These are phyloP conservation scores for Lamellibrachia satsuma DNA, from an alignment of 2,888 invertebrate genomes.

Conservation along the genomic window DNA sequence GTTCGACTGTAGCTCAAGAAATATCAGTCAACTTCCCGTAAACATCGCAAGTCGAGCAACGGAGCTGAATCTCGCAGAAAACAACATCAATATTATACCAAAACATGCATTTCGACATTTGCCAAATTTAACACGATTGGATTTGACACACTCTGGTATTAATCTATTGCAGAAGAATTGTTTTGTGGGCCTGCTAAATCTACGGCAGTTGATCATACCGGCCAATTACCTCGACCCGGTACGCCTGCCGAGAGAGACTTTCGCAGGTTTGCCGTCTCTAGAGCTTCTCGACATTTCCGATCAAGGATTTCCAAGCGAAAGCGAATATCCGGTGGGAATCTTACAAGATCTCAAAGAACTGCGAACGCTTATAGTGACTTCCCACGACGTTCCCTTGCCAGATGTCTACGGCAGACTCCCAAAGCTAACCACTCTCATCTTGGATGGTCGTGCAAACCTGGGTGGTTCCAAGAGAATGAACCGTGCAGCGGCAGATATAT, in stretches of 20 bases:
- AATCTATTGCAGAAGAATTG: background rate
- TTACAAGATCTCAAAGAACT: background rate
- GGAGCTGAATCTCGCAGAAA: background rate
- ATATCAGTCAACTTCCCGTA: background rate
- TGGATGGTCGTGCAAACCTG: background rate
- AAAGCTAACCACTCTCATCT: background rate
- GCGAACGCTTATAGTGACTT: background rate
- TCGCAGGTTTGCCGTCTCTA: background rate
- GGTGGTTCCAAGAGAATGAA: background rate
- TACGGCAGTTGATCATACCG: background rate
- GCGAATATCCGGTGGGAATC: background rate
- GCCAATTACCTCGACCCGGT: background rate
- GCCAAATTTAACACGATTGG: background rate
- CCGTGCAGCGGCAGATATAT: background rate
- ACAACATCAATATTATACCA: background rate
- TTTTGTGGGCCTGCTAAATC: background rate
- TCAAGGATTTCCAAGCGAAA: background rate
- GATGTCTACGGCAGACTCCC: background rate
- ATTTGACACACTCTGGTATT: background rate
- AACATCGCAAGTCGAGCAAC: constrained; percentile 7
- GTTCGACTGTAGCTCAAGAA: background rate
- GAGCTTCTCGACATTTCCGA: background rate
- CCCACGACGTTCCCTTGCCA: background rate
- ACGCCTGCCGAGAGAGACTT: background rate
- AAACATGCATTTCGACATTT: constrained; percentile 1